A percentile compares a stretch with the other conserved stretches of the same genome.
phyloP scores from a whole-genome alignment of 2,888 invertebrate species.

The Dasypogon diadema region DNA sequence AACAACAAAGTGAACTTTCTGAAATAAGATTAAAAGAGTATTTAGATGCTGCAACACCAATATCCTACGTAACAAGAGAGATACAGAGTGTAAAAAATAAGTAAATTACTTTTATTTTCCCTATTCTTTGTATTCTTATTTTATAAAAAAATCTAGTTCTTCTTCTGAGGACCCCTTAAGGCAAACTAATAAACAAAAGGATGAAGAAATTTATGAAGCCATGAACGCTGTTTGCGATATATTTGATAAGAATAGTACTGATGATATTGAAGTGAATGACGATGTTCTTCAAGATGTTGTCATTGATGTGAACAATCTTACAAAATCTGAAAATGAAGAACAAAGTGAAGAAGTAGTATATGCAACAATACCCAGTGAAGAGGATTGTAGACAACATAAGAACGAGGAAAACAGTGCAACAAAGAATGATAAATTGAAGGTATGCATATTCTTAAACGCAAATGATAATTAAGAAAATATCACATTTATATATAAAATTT shows the following conservation, averaged over 20 bases:
- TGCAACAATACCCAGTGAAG: neutral
- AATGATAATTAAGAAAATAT: too few relatives aligned
- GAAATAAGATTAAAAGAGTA: slow-evolving; percentile 61
- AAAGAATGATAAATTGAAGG: neutral
- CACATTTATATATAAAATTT: too few relatives aligned
- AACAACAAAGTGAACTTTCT: slow-evolving; percentile 62
- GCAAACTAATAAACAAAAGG: slow-evolving; percentile 43
- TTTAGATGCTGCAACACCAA: slow-evolving; percentile 54
- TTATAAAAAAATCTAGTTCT: neutral
- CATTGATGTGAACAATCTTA: slow-evolving; percentile 62
- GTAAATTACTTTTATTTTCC: slow-evolving; percentile 2
- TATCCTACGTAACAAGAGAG: neutral
- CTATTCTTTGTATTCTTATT: neutral
- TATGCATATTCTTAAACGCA: too few relatives aligned
- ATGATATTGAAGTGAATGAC: slow-evolving; percentile 60
- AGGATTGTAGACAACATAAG: neutral
- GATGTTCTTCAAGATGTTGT: slow-evolving; percentile 62
- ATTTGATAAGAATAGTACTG: slow-evolving; percentile 60
- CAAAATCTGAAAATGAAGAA: slow-evolving; percentile 61
- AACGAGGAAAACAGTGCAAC: neutral
- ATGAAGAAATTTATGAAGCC: slow-evolving; percentile 55
- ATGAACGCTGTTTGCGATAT: slow-evolving; percentile 59
- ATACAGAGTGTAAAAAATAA: neutral
- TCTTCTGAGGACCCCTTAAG: slow-evolving; percentile 1
- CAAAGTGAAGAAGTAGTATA: neutral